Base-by-base conservation (phyloP, 1,140 invertebrate species). In the Brachionus plicatilis region DNA sequence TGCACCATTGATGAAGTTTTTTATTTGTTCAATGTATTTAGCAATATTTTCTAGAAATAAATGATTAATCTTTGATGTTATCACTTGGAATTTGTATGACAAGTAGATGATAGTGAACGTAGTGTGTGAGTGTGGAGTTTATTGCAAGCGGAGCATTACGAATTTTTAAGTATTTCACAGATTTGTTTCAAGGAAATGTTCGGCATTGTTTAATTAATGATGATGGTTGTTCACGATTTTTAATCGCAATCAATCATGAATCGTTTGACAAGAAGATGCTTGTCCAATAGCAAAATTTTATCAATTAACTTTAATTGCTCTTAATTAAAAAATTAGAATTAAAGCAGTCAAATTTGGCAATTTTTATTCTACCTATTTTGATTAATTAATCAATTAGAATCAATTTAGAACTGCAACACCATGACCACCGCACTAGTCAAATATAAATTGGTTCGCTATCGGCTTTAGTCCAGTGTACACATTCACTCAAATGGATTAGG, bases 361-460 rank as follows among this genome's bases (percentile, higher is more conserved):
- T 72, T 72, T 72, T 43, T 43, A 43, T 45, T 72, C 68, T 68
- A 68, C 29, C 12, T 41, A 45, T 72, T 72, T 72, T 72, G 68
- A 72, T 72, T 72, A 72, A 72, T 72, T 72, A 72, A 72, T 72
- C 68, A 72, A 72, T 72, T 72, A 72, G 41, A 72, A 72, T 43
- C 68, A 72, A 45, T 72, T 72, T 20, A 72, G 1, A 20, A 20
- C 53, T 37, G 33, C 68, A 43, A 72, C 29, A 72, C 68, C 68
- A 72, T 72, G 68, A 72, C 68, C 41, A 72, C 17, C 33, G 33
- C 6, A 41, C 5, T 2, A 43, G 68, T 43, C 33, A 43, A 72
- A 20, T 41, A 72, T 41, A 43, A 41, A 72, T 72, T 41, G 0
- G 17, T 20, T 8, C 24, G n/a, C 41, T 72, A 72, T 47, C 68